Evolutionary conservation across 2,797 vertebrate genomes (phyloP), one percentile per base, ranked within the genome.

Genomic region (Sebastes melanostomus): DNA sequence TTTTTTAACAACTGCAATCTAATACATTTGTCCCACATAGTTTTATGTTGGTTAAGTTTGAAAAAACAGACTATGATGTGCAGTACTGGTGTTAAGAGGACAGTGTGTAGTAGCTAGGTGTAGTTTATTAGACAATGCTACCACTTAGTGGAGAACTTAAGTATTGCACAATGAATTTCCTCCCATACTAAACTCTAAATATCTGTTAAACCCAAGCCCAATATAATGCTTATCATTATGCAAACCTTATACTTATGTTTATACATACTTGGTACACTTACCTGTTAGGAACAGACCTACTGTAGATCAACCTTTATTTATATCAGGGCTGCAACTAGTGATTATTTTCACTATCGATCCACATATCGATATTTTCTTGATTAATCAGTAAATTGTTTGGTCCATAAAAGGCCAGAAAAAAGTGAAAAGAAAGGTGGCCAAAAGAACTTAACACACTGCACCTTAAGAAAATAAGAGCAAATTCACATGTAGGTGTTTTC

Each of bases 141-240:
- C 90, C 91, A 81, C 46, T 86, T 89, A 36, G 83, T 92, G 93
- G 76, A 72, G 2, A n/a, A 1, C 0, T 25, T 20, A 1, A 2
- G 8, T 46, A 84, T 16, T 78, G 42, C 24, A 65, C 0, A 68
- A 9, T 18, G 0, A 14, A 10, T 24, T 29, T 20, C 6, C 3
- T 54, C 2, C 8, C 0, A 18, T 0, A 24, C n/a, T 30, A 27
- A 30, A 52, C 12, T 62, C 6, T 38, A 20, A 29, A 10, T n/a
- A 18, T 67, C 36, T 32, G 27, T 50, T 50, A 11, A 50, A 25
- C 14, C 56, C 9, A 22, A 52, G 8, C 18, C n/a, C 4, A 8
- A 42, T 30, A 24, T 58, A 24, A 32, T 32, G 10, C 36, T 67
- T 52, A 20, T 38, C 6, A 22, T n/a, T 25, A 27, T 38, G 20